Evolutionary conservation across 2,113 vertebrate species (phyloP).

Genomic region (Hippocampus barbouri): DNA sequence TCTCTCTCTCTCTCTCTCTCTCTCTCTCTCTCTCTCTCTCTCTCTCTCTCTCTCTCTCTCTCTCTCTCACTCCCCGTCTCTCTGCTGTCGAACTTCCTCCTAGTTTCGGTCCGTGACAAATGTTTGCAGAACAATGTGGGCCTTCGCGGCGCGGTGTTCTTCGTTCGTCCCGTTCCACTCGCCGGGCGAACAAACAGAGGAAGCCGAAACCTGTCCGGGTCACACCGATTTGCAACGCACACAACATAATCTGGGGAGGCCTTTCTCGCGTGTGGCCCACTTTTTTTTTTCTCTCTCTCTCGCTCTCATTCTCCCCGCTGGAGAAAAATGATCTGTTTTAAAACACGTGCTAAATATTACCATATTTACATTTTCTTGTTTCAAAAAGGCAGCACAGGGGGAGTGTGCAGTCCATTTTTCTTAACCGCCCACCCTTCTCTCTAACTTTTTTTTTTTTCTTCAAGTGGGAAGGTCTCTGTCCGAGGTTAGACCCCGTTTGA

Average conservation of each 20-base stretch:
- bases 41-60: not conserved
- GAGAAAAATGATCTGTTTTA: slow-evolving; percentile 82
- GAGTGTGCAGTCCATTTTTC: slow-evolving; percentile 59
- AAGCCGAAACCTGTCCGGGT: slow-evolving; percentile 62
- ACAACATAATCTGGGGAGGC: slow-evolving; percentile 63
- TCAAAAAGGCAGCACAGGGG: slow-evolving; percentile 70
- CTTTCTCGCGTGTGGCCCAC: slow-evolving; percentile 77
- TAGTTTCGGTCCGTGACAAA: slow-evolving; percentile 59
- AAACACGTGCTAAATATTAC: slow-evolving; percentile 83
- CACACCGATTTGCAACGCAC: slow-evolving; percentile 61
- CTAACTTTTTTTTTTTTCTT: slow-evolving; percentile 19
- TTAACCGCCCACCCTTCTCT: slow-evolving; percentile 8
- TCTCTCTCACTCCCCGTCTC: slow-evolving; percentile 41
- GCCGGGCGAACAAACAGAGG: slow-evolving; percentile 68
- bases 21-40: slow-evolving; percentile 46
- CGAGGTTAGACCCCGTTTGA: slow-evolving; percentile 79
- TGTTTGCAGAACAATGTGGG: slow-evolving; percentile 57
- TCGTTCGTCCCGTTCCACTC: slow-evolving; percentile 65
- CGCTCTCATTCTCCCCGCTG: slow-evolving; percentile 44
- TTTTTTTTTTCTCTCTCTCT: slow-evolving; percentile 43
- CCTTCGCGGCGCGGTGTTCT: slow-evolving; percentile 59
- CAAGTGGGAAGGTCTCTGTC: slow-evolving; percentile 71
- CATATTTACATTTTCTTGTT: slow-evolving; percentile 87
- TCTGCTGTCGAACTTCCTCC: slow-evolving; percentile 35
- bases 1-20: slow-evolving; percentile 5